Evolutionary conservation across 2,113 vertebrate species (phyloP).

Genomic region (Pteronura brasiliensis): DNA sequence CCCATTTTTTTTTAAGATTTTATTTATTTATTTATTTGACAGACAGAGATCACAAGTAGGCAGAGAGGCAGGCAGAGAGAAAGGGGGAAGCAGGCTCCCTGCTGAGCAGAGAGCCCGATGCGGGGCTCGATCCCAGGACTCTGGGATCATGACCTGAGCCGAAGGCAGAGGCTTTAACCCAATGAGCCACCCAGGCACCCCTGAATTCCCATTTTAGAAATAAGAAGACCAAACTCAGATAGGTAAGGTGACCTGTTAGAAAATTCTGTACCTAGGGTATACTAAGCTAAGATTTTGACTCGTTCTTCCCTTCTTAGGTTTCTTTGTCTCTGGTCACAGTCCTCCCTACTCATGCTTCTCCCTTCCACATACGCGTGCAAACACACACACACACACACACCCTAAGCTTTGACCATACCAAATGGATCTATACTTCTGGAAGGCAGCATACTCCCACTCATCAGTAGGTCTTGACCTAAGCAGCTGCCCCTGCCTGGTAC

Average conservation of each 20-base stretch:
- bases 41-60: no score
- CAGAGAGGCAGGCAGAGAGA: no score
- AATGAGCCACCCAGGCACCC: no score
- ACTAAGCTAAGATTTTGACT: background rate
- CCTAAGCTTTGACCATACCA: background rate
- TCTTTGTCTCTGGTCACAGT: background rate
- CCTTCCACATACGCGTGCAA: background rate
- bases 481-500: background rate
- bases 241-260: background rate
- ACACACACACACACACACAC: background rate
- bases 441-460: background rate
- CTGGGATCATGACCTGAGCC: no score
- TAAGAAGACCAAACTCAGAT: background rate
- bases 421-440: background rate
- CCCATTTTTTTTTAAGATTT: background rate
- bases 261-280: background rate
- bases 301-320: background rate
- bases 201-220: background rate
- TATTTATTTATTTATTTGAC: no score
- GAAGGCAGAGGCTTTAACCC: no score
- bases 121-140: no score
- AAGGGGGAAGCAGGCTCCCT: no score
- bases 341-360: background rate
- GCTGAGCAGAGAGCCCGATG: no score
- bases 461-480: background rate